A percentile compares a stretch with the other conserved stretches of the same genome.
These are phyloP conservation scores for Marmota monax DNA, from an alignment of 2,113 vertebrate species.

Conservation along the genomic window DNA sequence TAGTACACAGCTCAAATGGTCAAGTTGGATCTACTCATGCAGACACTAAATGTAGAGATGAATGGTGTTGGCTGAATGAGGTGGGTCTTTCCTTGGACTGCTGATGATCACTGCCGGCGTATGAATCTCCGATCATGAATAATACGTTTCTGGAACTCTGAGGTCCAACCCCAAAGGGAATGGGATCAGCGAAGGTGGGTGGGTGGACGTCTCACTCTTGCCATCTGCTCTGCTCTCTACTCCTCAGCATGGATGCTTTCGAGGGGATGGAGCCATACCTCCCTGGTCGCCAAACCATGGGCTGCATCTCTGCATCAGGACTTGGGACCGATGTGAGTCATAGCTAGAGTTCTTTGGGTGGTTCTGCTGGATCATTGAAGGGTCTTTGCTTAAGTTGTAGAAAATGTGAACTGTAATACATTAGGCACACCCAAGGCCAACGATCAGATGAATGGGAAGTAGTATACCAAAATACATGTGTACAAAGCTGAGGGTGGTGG, in stretches of 20 bases:
- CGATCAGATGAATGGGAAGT: neutral
- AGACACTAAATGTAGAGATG: neutral
- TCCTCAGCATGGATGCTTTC: neutral
- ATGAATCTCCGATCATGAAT: neutral
- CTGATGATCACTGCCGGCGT: neutral
- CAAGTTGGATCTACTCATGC: too few species aligned
- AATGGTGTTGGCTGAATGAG: neutral
- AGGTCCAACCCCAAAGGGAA: neutral
- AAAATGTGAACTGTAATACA: neutral
- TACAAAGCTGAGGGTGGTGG: too few species aligned
- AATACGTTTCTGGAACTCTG: neutral
- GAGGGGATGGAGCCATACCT: too few species aligned
- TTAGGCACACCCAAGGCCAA: neutral
- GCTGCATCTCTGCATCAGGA: neutral
- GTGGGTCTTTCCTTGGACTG: neutral
- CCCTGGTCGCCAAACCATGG: fast-evolving
- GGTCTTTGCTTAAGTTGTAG: neutral
- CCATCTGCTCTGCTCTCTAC: neutral
- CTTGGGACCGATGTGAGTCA: neutral
- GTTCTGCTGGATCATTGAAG: neutral
- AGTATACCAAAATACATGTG: too few species aligned
- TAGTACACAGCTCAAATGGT: too few species aligned
- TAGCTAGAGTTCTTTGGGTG: neutral
- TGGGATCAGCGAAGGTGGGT: fast-evolving
- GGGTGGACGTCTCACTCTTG: neutral